Base-by-base conservation (phyloP, 2,113 vertebrate genomes). In the Brevimyrus niger region DNA sequence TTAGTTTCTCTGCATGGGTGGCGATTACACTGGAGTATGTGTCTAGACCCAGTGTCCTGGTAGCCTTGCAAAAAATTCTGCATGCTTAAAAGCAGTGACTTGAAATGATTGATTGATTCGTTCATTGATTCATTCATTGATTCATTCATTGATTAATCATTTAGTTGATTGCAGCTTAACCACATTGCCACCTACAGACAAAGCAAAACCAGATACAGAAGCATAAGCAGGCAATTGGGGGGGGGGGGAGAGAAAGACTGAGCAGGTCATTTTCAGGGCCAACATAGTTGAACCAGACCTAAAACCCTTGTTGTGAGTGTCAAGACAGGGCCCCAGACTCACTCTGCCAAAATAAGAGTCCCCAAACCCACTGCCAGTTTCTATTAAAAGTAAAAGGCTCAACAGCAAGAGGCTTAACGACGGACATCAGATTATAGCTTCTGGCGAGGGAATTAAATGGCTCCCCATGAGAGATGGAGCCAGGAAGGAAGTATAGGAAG, bases 341-440 rank as follows among this genome's bases (percentile, higher is more conserved):
- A 48, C n/a, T 86, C 83, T 31, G 46, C n/a, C 83, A 86, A 50
- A 80, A 80, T 80, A 80, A 80, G 35, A 80, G 73, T 80, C 5
- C 35, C 82, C 19, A 44, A 27, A 38, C 85, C n/a, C 19, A 53
- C 89, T 88, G 89, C 83, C 21, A 50, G 89, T 88, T 90, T 88
- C 87, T 90, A 90, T 90, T 88, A 90, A 90, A 83, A 90, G 89
- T 88, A 90, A 61, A 90, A 90, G 89, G 89, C 88, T 90, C 80
- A 90, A 88, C 53, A 85, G 73, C 89, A 90, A 90, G 89, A 76
- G 13, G 89, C 89, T 90, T 90, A 90, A 90, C 50, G 55, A 88
- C 58, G 44, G 87, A 50, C 89, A 90, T 23, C 89, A 88, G 89
- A 88, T 90, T 90, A 88, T 51, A 90, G 89, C 50, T 69, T 19